Percentiles rank a stretch among this genome's conserved stretches.
phyloP scores from a whole-genome alignment of 2,797 vertebrate species.

The Galagoides demidoff region DNA sequence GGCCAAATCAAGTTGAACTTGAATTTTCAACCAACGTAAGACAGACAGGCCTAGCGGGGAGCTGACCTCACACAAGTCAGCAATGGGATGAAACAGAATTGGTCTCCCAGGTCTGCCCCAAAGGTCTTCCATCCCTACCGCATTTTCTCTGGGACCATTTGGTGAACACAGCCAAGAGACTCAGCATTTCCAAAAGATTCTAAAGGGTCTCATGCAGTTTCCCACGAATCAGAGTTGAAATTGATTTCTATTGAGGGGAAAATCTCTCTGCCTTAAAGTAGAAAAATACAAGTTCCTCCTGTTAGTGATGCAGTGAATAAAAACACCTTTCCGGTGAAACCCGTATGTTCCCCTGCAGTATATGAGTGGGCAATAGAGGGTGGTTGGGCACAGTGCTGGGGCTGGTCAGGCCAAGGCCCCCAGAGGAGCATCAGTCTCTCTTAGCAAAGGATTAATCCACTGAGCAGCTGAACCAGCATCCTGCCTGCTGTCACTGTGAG shows the following conservation, averaged over 20 bases:
- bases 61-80: neutral
- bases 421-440: neutral
- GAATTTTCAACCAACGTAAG: neutral
- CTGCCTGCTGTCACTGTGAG: neutral
- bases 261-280: neutral
- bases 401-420: no score
- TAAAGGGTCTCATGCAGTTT: no score
- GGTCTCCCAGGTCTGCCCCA: neutral
- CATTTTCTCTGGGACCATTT: neutral
- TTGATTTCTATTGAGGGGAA: neutral
- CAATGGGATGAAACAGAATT: neutral
- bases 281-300: neutral
- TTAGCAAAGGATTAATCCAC: constrained; percentile 59
- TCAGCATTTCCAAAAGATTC: neutral
- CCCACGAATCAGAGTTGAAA: neutral
- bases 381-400: fast-evolving
- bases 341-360: neutral
- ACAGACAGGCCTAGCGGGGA: neutral
- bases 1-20: neutral
- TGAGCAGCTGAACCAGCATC: constrained; percentile 75
- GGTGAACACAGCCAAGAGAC: neutral
- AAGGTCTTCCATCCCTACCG: neutral
- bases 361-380: neutral
- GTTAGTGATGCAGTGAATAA: neutral
- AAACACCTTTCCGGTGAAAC: neutral